phyloP scores from a whole-genome alignment of 2,797 vertebrate species.

The Sebastes kiyomatsui region DNA sequence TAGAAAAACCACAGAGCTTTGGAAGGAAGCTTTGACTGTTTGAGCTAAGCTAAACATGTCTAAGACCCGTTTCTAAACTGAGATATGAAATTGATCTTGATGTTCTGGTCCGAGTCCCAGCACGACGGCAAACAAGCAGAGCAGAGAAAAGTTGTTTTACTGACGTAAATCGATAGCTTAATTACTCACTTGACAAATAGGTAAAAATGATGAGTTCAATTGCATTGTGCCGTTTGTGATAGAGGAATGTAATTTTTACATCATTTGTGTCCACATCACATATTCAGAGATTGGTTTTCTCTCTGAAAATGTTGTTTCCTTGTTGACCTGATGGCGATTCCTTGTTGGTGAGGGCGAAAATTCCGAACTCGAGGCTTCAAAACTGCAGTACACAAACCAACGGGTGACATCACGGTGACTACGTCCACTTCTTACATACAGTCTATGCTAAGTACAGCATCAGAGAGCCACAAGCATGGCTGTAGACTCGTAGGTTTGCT shows the following conservation, averaged over 20 bases:
- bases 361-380: too few species aligned
- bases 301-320: neutral
- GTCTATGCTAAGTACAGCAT: too few species aligned
- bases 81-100: conserved; percentile 49
- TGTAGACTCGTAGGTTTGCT: neutral
- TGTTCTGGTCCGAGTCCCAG: conserved; percentile 1
- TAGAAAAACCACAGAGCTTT: neutral
- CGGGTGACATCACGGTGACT: too few species aligned
- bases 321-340: neutral
- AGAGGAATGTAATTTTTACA: neutral
- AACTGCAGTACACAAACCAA: too few species aligned
- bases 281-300: neutral
- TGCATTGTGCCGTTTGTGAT: neutral
- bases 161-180: conserved; percentile 9
- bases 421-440: too few species aligned
- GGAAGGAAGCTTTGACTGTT: neutral
- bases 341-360: neutral
- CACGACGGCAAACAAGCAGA: conserved; percentile 23
- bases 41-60: conserved; percentile 25
- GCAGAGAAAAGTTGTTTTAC: neutral
- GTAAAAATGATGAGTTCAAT: neutral
- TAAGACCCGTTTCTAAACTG: conserved; percentile 27
- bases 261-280: neutral
- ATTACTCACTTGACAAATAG: conserved; percentile 5
- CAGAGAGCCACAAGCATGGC: neutral